These are phyloP conservation scores for Hippocampus kuda DNA, from an alignment of 2,797 vertebrate genomes.

Conservation along the genomic window DNA sequence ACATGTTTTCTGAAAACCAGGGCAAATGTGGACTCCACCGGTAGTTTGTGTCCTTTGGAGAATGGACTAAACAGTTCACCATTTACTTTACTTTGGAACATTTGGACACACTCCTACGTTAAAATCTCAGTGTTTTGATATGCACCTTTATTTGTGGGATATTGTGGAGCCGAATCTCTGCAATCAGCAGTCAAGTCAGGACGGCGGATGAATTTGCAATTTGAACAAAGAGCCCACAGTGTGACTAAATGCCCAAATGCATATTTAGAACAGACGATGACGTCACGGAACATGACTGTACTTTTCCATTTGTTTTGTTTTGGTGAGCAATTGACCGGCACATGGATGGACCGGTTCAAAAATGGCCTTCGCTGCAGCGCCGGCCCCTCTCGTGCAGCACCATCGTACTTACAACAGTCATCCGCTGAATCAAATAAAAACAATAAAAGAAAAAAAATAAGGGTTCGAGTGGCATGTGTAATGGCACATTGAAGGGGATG, in stretches of 20 bases:
- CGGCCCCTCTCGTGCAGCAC: background rate
- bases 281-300: slow-evolving; percentile 13
- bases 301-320: slow-evolving; percentile 31
- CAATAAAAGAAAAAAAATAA: background rate
- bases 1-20: slow-evolving; percentile 30
- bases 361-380: background rate
- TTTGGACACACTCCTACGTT: background rate
- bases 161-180: background rate
- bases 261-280: slow-evolving; percentile 19
- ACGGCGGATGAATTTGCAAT: background rate
- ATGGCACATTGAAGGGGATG: background rate
- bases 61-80: background rate
- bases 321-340: background rate
- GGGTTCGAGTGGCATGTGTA: background rate
- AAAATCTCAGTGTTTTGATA: background rate
- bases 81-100: background rate
- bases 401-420: background rate
- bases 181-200: background rate
- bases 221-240: slow-evolving; percentile 22
- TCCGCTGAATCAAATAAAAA: background rate
- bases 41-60: background rate
- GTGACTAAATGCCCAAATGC: background rate
- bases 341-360: background rate
- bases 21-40: slow-evolving; percentile 2
- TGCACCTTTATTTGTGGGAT: background rate